A percentile compares a stretch with the other conserved stretches of the same genome.
These are phyloP conservation scores for Sitobion miscanthi DNA, from an alignment of 1,140 invertebrate genomes.

Conservation along the genomic window DNA sequence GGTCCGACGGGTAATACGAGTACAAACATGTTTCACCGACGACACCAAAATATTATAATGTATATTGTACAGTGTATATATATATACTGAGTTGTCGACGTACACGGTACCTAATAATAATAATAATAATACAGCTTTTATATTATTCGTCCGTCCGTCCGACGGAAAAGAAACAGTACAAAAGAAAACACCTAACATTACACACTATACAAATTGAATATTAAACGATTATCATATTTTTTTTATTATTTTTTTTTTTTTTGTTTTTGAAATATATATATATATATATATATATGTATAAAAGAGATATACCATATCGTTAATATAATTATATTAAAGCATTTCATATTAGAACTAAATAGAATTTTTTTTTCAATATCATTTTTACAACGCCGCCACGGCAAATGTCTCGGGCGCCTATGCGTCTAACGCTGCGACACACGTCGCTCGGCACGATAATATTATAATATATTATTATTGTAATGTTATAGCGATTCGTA, in stretches of 20 bases:
- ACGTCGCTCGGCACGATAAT: neutral
- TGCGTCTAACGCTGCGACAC: neutral
- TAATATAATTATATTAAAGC: neutral
- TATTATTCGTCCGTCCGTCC: conserved; percentile 5
- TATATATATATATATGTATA: neutral
- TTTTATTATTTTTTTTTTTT: neutral
- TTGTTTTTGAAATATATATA: conserved; percentile 4
- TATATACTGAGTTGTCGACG: neutral
- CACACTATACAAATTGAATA: conserved; percentile 37
- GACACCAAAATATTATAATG: neutral
- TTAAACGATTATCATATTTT: conserved; percentile 23
- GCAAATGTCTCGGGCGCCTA: neutral
- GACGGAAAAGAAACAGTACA: conserved; percentile 35
- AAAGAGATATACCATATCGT: neutral
- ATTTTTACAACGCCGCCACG: neutral
- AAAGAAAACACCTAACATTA: conserved; percentile 41
- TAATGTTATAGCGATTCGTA: neutral
- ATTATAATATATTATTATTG: neutral
- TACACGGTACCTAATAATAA: neutral
- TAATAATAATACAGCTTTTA: neutral
- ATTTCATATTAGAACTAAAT: neutral
- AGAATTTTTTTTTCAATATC: neutral
- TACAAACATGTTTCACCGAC: neutral
- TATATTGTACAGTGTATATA: no score
- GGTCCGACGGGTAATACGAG: neutral